A percentile compares a stretch with the other conserved stretches of the same genome.
Conservation (phyloP, 2,797 vertebrate genomes). For the Xenopus petersii region DNA sequence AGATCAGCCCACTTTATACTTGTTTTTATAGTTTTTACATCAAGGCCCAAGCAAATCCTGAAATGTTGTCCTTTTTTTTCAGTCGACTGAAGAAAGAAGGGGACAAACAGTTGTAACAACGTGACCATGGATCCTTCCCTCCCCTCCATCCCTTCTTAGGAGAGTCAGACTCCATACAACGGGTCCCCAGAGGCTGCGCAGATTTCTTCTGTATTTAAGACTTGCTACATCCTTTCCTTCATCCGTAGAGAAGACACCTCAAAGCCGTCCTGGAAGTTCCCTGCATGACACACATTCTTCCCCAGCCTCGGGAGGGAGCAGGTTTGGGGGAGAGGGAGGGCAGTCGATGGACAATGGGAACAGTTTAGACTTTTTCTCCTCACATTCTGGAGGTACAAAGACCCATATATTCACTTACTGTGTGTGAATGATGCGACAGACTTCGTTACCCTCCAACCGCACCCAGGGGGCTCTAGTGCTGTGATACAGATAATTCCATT, state of each 20-base stretch:
- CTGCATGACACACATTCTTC: constrained; percentile 82
- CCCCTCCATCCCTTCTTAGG: constrained; percentile 27
- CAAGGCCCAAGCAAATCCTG: no score
- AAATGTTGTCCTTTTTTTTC: constrained; percentile 57
- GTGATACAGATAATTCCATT: constrained; percentile 90
- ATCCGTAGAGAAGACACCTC: constrained; percentile 86
- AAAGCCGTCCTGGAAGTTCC: constrained; percentile 79
- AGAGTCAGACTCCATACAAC: constrained; percentile 52
- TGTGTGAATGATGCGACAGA: constrained; percentile 72
- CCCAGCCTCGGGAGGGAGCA: constrained; percentile 62
- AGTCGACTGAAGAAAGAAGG: constrained; percentile 99
- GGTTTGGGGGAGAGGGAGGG: constrained; percentile 72
- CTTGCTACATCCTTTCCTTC: constrained; percentile 79
- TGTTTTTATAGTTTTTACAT: no score
- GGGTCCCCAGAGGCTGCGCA: constrained; percentile 56
- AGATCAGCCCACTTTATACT: no score
- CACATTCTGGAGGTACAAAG: constrained; percentile 91
- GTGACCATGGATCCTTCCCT: constrained; percentile 23
- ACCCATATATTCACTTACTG: constrained; percentile 83
- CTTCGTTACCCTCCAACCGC: constrained; percentile 58
- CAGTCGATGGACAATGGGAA: constrained; percentile 62
- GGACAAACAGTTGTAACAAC: constrained; percentile 94
- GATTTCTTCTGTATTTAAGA: constrained; percentile 61
- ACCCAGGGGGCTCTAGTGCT: constrained; percentile 80
- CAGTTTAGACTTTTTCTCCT: constrained; percentile 53